A percentile compares a stretch with the other conserved stretches of the same genome.
phyloP scores from a whole-genome alignment of 2,888 invertebrate species.

The Sclerodermus sp. region DNA sequence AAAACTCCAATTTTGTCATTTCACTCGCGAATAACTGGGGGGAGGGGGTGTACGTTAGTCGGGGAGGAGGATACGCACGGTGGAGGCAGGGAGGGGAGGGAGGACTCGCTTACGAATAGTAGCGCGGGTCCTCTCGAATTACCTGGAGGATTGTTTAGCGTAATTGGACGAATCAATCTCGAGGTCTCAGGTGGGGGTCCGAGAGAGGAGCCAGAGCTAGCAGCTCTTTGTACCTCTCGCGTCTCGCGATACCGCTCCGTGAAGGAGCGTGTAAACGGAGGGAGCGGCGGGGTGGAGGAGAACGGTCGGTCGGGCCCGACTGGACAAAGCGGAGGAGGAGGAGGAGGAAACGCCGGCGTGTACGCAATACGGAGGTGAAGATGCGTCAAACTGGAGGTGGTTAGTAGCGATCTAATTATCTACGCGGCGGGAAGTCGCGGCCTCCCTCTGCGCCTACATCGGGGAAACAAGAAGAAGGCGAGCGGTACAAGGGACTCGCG shows the following conservation, averaged over 20 bases:
- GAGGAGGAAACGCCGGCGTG: slow-evolving; percentile 27
- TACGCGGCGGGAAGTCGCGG: slow-evolving; percentile 54
- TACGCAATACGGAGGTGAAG: slow-evolving; percentile 34
- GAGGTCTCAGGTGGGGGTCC: slow-evolving; percentile 32
- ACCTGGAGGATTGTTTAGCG: slow-evolving; percentile 43
- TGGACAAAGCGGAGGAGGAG: too few relatives aligned
- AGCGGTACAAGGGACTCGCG: too few relatives aligned
- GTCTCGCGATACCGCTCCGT: too few relatives aligned
- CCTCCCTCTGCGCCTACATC: slow-evolving; percentile 47
- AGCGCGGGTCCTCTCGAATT: slow-evolving; percentile 32
- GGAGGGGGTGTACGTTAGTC: too few relatives aligned
- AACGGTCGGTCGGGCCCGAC: too few relatives aligned
- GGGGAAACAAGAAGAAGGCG: slow-evolving; percentile 43
- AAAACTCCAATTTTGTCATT: too few relatives aligned
- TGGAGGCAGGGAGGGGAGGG: too few relatives aligned
- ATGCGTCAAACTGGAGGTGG: slow-evolving; percentile 48
- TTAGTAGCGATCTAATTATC: slow-evolving; percentile 59
- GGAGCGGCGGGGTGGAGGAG: too few relatives aligned
- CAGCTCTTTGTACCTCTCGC: slow-evolving; percentile 4
- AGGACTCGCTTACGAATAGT: slow-evolving; percentile 11
- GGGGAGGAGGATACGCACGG: too few relatives aligned
- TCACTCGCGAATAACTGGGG: too few relatives aligned
- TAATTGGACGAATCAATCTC: slow-evolving; percentile 52
- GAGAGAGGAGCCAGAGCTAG: slow-evolving; percentile 13
- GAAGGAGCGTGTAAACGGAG: too few relatives aligned